Evolutionary conservation across 2,797 vertebrate genomes (phyloP).

Genomic region (Catostomus latipinnis): DNA sequence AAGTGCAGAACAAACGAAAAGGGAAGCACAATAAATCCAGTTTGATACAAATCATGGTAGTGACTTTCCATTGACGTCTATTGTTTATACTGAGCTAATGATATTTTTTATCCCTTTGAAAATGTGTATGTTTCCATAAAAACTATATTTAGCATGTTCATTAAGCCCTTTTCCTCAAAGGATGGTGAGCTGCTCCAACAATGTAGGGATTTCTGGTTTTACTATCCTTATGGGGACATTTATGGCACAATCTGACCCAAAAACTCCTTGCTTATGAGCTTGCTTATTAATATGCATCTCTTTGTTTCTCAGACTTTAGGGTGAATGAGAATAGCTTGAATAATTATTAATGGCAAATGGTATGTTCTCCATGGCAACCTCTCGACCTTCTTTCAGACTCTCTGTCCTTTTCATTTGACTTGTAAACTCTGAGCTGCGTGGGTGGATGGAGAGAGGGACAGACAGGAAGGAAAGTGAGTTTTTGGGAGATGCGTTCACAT

Average conservation of each 20-base stretch:
- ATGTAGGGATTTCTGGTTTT: too few species aligned
- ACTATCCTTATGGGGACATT: not conserved
- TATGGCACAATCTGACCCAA: not conserved
- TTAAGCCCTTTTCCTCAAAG: too few species aligned
- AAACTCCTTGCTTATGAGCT: conserved; percentile 7
- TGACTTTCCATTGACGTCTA: too few species aligned
- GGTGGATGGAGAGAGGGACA: conserved; percentile 33
- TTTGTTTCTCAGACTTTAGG: conserved; percentile 37
- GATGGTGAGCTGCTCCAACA: too few species aligned
- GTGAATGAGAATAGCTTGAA: conserved; percentile 45
- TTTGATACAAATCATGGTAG: not conserved
- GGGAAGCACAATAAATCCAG: conserved; percentile 3
- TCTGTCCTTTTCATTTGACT: conserved; percentile 32
- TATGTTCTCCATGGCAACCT: conserved; percentile 48
- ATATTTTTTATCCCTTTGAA: too few species aligned
- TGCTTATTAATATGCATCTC: too few species aligned
- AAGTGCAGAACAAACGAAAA: not conserved
- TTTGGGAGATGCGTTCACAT: conserved; percentile 23
- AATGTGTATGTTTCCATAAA: too few species aligned
- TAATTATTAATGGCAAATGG: conserved; percentile 47
- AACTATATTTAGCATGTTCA: too few species aligned
- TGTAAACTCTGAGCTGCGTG: conserved; percentile 37
- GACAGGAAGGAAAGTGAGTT: conserved; percentile 22
- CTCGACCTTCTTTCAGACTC: conserved; percentile 27
- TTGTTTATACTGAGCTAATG: too few species aligned